Evolutionary conservation across 2,113 vertebrate genomes (phyloP), one percentile per base, ranked within the genome.

Genomic region (Forbesichthys agassizii): DNA sequence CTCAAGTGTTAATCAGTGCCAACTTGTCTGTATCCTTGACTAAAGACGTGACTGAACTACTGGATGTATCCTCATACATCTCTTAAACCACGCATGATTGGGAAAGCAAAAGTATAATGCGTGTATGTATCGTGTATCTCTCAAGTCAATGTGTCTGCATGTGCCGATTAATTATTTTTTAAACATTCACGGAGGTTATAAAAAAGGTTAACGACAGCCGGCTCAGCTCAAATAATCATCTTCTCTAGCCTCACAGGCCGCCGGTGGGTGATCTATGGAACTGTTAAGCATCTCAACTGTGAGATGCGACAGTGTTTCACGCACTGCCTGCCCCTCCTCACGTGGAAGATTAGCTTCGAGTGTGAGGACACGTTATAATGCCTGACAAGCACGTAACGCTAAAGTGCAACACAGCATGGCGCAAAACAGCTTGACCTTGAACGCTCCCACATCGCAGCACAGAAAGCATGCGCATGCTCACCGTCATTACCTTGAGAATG

Each of bases 401-500:
- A 54, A 20, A 18, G 55, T 20, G 20, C 9, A 2, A 18, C 13
- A 33, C 10, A 59, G 33, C 13, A 9, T 59, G 9, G 11, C 1
- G 13, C 5, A 42, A 42, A 10, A 11, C 9, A 11, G 4, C 20
- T 4, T 0, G 9, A 20, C 55, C 55, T 27, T 57, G 16, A 57
- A 0, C 20, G 16, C 33, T 52, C 53, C 14, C 53, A 16, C 53
- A 54, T 54, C 54, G 27, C 57, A 33, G 11, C 42, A 61, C 36
- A 9, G 12, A 13, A 66, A 13, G 27, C 0, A 59, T 47, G 18
- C 52, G 49, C 7, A 11, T 1, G 61, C 9, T 68, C 67, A 77
- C 36, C 42, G 13, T 36, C 16, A 48, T 85, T 83, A 95, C 94
- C 93, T 93, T 80, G 92, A 91, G 64, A 93, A 93, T 0, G 90